phyloP scores from a whole-genome alignment of 2,113 vertebrate species.

The Pithys albifrons region DNA sequence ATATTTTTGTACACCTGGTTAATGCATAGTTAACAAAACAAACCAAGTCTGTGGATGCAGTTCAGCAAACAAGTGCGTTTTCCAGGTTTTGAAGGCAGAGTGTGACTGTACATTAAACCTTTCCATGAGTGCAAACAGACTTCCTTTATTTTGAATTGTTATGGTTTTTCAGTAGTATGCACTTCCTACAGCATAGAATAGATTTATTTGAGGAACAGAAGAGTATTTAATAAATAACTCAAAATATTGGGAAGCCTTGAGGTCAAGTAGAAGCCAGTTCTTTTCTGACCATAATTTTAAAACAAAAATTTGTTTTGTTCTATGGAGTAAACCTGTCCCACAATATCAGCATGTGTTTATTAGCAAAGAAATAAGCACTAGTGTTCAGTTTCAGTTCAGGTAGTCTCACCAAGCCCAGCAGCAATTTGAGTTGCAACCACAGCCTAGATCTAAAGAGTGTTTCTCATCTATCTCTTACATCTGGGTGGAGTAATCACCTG shows the following conservation, averaged over 20 bases:
- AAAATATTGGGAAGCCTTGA: neutral
- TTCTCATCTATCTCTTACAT: neutral
- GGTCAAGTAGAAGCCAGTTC: neutral
- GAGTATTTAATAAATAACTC: neutral
- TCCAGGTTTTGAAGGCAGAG: neutral
- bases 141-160: neutral
- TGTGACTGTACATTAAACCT: neutral
- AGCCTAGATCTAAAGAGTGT: conserved; percentile 30
- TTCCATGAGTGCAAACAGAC: neutral
- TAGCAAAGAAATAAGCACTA: conserved; percentile 18
- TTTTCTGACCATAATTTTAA: neutral
- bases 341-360: neutral
- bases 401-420: neutral
- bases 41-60: neutral
- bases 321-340: neutral
- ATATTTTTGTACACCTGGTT: neutral
- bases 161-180: neutral
- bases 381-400: neutral
- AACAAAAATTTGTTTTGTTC: neutral
- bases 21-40: neutral
- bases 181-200: neutral
- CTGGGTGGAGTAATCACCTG: conserved; percentile 24
- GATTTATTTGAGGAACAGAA: neutral
- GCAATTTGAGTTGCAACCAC: conserved; percentile 32
- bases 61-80: neutral